A percentile compares a stretch with the other conserved stretches of the same genome.
Conservation (phyloP, 2,113 vertebrate species). For the Charina bottae region DNA sequence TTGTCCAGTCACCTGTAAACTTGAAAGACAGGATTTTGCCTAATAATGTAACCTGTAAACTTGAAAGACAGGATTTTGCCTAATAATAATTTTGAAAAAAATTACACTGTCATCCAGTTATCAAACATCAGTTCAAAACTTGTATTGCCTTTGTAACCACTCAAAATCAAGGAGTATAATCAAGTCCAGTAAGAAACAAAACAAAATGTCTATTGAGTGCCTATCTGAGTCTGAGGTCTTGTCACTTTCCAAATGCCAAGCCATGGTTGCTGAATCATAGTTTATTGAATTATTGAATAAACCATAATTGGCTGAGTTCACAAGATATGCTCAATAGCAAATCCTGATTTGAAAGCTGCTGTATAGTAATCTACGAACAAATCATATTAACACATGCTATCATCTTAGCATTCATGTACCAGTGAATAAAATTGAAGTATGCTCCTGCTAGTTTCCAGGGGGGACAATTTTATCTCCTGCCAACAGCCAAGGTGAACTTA, state of each 20-base stretch:
- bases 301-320: background rate
- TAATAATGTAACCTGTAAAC: background rate
- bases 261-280: background rate
- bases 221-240: too few relatives aligned
- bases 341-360: background rate
- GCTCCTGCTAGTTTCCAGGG: background rate
- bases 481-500: background rate
- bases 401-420: background rate
- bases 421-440: background rate
- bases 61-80: background rate
- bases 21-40: background rate
- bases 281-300: background rate
- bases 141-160: too few relatives aligned
- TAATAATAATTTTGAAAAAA: slow-evolving; percentile 18
- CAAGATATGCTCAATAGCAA: background rate
- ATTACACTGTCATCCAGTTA: background rate
- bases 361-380: background rate
- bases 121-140: slow-evolving; percentile 7
- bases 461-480: background rate
- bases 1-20: background rate
- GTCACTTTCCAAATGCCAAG: background rate
- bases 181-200: background rate
- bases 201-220: too few relatives aligned
- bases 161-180: too few relatives aligned
- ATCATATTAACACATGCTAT: background rate